A percentile compares a stretch with the other conserved stretches of the same genome.
Conservation (phyloP, 2,797 vertebrate species). For the Ptychadena robeensis region DNA sequence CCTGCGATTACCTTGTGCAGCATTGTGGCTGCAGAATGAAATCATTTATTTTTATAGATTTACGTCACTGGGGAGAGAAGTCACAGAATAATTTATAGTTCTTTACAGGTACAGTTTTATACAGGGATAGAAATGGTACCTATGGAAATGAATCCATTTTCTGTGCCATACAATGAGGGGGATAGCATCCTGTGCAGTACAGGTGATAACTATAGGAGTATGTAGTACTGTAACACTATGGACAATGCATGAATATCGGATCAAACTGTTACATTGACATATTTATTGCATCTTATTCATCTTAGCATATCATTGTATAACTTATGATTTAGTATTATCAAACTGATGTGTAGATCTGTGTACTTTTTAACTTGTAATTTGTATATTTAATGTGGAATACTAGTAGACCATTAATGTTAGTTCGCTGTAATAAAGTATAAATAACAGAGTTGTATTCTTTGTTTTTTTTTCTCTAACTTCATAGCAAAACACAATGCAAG, state of each 20-base stretch:
- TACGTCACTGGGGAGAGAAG: too few species aligned
- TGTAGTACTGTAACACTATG: slow-evolving; percentile 38
- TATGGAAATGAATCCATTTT: neutral
- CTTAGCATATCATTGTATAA: slow-evolving; percentile 5
- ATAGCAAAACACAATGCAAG: too few species aligned
- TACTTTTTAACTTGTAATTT: neutral
- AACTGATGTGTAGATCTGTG: slow-evolving; percentile 6
- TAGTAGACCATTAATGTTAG: slow-evolving; percentile 14
- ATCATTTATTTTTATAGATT: too few species aligned
- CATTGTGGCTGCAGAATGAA: neutral
- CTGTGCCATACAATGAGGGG: neutral
- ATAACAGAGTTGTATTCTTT: neutral
- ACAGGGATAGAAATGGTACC: neutral
- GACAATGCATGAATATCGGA: slow-evolving; percentile 31
- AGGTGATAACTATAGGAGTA: neutral
- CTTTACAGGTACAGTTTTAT: neutral
- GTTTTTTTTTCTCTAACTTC: neutral
- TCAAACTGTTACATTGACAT: slow-evolving; percentile 19
- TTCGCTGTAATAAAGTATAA: slow-evolving; percentile 36
- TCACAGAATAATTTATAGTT: neutral
- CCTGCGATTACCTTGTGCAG: neutral
- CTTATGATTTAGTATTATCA: slow-evolving; percentile 20
- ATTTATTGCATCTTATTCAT: slow-evolving; percentile 30
- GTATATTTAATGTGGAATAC: slow-evolving; percentile 12
- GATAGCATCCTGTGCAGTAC: neutral